Conservation (phyloP, 2,888 invertebrate species). For the Creontiades dilutus region DNA sequence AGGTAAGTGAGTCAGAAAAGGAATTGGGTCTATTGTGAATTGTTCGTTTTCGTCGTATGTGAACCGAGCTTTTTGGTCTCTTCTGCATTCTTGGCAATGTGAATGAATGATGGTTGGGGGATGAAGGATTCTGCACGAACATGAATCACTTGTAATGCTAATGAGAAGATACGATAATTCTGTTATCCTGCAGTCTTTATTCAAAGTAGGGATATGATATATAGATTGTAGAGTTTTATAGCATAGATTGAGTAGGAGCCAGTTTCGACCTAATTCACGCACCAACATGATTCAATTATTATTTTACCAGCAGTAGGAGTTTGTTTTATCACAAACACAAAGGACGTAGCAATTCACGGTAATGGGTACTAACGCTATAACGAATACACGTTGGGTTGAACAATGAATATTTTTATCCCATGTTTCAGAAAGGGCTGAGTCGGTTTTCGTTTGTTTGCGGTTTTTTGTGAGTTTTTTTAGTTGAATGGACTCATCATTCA, state of each 20-base stretch:
- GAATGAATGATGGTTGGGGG: background rate
- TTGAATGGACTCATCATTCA: too few relatives aligned
- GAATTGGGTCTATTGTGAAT: background rate
- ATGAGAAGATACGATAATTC: background rate
- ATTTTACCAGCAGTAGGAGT: too few relatives aligned
- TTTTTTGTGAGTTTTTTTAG: too few relatives aligned
- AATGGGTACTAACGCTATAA: too few relatives aligned
- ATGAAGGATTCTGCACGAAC: conserved; percentile 55
- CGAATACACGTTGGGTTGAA: too few relatives aligned
- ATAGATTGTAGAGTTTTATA: background rate
- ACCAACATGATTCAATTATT: too few relatives aligned
- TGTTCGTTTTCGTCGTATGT: background rate
- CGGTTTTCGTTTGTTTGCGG: too few relatives aligned
- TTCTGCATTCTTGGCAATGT: too few relatives aligned
- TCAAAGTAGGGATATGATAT: background rate
- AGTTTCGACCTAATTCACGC: background rate
- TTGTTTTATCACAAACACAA: too few relatives aligned
- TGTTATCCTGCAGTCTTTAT: background rate
- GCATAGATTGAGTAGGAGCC: background rate
- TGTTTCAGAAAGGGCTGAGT: too few relatives aligned
- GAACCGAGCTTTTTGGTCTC: background rate
- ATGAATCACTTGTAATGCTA: conserved; percentile 19
- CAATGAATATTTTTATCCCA: too few relatives aligned
- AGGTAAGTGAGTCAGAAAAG: background rate
- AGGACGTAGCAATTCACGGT: too few relatives aligned